These are phyloP conservation scores for Delia radicum DNA, from an alignment of 1,140 invertebrate genomes.

Conservation along the genomic window DNA sequence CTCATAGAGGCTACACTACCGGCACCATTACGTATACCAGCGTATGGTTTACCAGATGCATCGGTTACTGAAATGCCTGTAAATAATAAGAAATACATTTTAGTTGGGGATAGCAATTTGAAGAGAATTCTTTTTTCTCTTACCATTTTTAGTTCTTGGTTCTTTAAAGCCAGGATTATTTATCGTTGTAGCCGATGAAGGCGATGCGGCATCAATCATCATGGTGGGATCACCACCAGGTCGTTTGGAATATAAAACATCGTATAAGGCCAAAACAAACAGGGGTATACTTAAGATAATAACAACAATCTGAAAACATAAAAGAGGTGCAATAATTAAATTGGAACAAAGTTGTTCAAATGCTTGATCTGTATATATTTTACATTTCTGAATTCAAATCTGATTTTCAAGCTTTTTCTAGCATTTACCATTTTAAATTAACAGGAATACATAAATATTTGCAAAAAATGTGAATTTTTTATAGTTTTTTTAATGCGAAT, in stretches of 20 bases:
- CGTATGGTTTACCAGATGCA: conserved; percentile 78
- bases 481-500: too few relatives aligned
- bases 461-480: too few relatives aligned
- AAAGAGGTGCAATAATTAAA: too few relatives aligned
- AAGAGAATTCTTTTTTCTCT: neutral
- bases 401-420: too few relatives aligned
- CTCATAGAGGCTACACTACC: conserved; percentile 76
- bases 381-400: too few relatives aligned
- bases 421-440: too few relatives aligned
- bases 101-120: neutral
- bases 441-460: too few relatives aligned
- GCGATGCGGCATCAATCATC: conserved; percentile 60
- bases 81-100: conserved; percentile 30
- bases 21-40: conserved; percentile 67
- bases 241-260: conserved; percentile 68
- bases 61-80: conserved; percentile 77
- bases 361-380: too few relatives aligned
- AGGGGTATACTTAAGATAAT: conserved; percentile 73
- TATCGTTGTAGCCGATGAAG: conserved; percentile 67
- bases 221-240: conserved; percentile 77
- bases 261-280: conserved; percentile 75
- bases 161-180: conserved; percentile 83
- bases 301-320: conserved; percentile 68
- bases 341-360: too few relatives aligned
- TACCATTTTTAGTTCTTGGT: conserved; percentile 62